Base-by-base conservation (phyloP, 2,113 vertebrate genomes). In the Microtus pennsylvanicus region DNA sequence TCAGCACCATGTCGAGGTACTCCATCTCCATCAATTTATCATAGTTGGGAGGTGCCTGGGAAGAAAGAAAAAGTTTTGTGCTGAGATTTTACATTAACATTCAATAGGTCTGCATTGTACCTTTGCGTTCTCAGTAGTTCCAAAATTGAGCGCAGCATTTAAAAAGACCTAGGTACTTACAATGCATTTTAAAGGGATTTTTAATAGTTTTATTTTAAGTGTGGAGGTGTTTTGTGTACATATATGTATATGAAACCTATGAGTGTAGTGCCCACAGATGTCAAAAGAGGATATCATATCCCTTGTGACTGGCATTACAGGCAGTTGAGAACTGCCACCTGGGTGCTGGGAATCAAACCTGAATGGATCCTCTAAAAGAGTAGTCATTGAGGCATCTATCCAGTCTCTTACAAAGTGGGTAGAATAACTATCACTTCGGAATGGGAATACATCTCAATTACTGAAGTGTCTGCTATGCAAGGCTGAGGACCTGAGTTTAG, bases 11-110 rank as follows among this genome's bases (percentile, higher is more conserved):
- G 45, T 87, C 63, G 95, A 99, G 95, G 91, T 99, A 99, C 11
- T 99, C 99, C 99, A 99, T 99, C 91, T 99, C 98, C 75, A 94
- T 96, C 94, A 99, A 9, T 0, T 91, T 4, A 0, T 95, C 97
- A n/a, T 99, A 99, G 0, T 97, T 98, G 45, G 98, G 94, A 22
- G 98, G 13, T 61, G 97, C 95, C 99, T 99, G 45, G 1, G 28
- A 78, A 28, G 58, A 92, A 50, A 80, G 82, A 4, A 33, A 69
- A 63, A 6, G 87, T 22, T 81, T 94, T 0, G 50, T 65, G 61
- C 7, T 83, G 55, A 38, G 12, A 81, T 83, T 75, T 86, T 4
- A 24, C 69, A 75, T 72, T 80, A 80, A 63, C 4, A 28, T 30
- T 95, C 38, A 94, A 50, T 30, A 14, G 47, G 17, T 70, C 1